Conservation (phyloP, 2,113 vertebrate species). For the Syrmaticus mikado region DNA sequence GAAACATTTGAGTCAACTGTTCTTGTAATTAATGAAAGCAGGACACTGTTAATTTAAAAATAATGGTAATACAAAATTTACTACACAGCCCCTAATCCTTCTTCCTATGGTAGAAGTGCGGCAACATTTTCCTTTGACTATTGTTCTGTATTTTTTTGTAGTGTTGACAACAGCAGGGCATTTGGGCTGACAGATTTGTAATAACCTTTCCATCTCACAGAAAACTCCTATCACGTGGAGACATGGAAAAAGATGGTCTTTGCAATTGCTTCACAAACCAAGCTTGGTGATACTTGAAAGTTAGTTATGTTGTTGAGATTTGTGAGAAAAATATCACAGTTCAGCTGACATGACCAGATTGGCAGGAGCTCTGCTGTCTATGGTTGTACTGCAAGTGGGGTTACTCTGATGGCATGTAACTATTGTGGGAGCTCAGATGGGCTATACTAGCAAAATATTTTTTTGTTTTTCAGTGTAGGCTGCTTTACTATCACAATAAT, state of each 20-base stretch:
- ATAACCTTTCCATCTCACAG: conserved; percentile 15
- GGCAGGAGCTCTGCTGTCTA: not conserved
- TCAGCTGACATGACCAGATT: not conserved
- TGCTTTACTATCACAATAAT: not conserved
- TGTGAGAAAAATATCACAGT: conserved; percentile 1
- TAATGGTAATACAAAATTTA: not conserved
- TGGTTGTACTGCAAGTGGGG: not conserved
- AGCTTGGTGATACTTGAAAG: conserved; percentile 8
- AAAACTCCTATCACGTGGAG: conserved; percentile 7
- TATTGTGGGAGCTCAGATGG: not conserved
- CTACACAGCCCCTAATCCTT: not conserved
- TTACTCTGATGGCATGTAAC: not conserved
- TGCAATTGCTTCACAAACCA: not conserved
- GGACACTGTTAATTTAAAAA: conserved; percentile 26
- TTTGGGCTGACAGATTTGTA: conserved; percentile 25
- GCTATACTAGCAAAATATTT: not conserved
- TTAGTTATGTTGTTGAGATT: not conserved
- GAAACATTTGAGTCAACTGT: conserved; percentile 59
- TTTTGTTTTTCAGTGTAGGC: not conserved
- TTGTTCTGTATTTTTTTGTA: conserved; percentile 45
- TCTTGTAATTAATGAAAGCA: conserved; percentile 63
- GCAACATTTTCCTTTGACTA: conserved; percentile 24
- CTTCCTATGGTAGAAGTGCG: not conserved
- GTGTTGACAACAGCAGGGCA: conserved; percentile 15
- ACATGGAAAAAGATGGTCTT: conserved; percentile 38